Base-by-base conservation (phyloP, 1,140 invertebrate species). In the Drosophila neocordata region DNA sequence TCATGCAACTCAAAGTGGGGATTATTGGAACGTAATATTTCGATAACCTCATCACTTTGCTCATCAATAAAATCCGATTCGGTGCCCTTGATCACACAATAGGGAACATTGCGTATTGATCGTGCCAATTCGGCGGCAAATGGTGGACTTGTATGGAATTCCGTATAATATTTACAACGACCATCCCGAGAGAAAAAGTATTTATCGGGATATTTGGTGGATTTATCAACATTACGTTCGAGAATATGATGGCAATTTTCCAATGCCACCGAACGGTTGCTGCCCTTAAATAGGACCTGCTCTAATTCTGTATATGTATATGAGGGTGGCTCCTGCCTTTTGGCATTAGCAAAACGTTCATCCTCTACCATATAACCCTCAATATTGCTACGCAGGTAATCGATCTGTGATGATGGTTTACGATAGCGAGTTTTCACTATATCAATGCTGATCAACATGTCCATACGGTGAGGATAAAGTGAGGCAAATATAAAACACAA, bases 361-460 rank as follows among this genome's bases (percentile, higher is more conserved):
- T 91, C 90, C 69, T 91, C 90, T 15, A 91, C n/a, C 59, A 91
- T 77, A 37, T 80, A 87, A 5, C 76, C 82, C 63, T 91, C 90
- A n/a, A 87, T 83, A 55, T 90, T 85, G 34, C 52, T 83, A 24
- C 83, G 90, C 61, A 90, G 74, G 35, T 83, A 77, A 34, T 91
- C 78, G 37, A 91, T 90, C 41, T 85, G 79, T 2, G 80, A 70
- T 0, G 55, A 55, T 0, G 87, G 79, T 37, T 76, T 70, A 6
- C 22, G 70, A 57, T 65, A 93, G 87, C 94, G 92, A 11, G 92
- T 93, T 70, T 94, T 93, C 44, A 95, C 89, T 61, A 92, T 92
- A 80, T 96, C 95, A 12, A 96, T 89, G 27, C 93, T 93, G 56
- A 95, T 93, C 24, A 94, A 91, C 77, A 94, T 94, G 65, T 95